Conservation (phyloP, 1,140 invertebrate species). For the Drosophila sp. region DNA sequence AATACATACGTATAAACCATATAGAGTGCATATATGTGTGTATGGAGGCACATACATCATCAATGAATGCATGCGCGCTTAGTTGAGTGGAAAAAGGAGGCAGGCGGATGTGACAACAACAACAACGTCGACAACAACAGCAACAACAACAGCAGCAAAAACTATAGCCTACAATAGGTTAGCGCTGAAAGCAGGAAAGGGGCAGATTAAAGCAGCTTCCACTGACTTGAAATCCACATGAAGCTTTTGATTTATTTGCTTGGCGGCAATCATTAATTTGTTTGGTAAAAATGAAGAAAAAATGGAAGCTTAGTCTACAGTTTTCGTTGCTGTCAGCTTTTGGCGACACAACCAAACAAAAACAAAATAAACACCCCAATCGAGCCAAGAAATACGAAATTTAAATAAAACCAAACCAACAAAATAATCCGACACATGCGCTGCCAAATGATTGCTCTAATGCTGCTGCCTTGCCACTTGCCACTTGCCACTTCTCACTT, state of each 20-base stretch:
- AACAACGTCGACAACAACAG: constrained; percentile 5
- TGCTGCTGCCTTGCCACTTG: constrained; percentile 10
- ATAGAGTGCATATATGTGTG: neutral
- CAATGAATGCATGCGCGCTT: constrained; percentile 70
- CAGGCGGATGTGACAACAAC: constrained; percentile 36
- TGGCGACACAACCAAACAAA: constrained; percentile 52
- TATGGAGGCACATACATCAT: constrained; percentile 61
- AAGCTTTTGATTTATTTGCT: constrained; percentile 78
- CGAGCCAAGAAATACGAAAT: constrained; percentile 45
- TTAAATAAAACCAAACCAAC: constrained; percentile 72
- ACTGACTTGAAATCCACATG: constrained; percentile 24
- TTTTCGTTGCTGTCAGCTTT: constrained; percentile 76
- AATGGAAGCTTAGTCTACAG: constrained; percentile 63
- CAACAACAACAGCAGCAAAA: constrained; percentile 23
- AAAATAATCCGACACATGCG: constrained; percentile 82
- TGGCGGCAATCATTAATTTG: constrained; percentile 78
- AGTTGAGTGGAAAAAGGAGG: constrained; percentile 76
- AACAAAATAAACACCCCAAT: constrained; percentile 28
- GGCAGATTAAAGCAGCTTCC: constrained; percentile 42
- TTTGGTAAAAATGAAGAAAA: constrained; percentile 33
- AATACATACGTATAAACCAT: neutral
- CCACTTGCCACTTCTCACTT: neutral
- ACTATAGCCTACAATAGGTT: constrained; percentile 46
- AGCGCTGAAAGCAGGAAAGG: neutral
- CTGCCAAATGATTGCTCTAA: constrained; percentile 74